phyloP scores from a whole-genome alignment of 2,797 vertebrate genomes.

The Tamandua tetradactyla region DNA sequence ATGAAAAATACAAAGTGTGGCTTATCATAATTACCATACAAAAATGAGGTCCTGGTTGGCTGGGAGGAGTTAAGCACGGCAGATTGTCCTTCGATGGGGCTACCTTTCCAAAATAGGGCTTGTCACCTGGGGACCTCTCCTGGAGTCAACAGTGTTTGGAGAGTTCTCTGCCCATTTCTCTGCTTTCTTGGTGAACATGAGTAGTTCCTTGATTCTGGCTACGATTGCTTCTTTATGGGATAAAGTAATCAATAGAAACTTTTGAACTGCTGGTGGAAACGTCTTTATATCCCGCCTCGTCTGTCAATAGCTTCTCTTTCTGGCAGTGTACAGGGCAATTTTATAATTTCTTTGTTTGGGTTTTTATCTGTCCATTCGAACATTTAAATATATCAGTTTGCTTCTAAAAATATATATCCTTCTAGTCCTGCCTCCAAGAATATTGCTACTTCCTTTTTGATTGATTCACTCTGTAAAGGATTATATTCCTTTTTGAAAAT shows the following conservation, averaged over 20 bases:
- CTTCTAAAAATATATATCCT: background rate
- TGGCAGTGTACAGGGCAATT: background rate
- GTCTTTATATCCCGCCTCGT: background rate
- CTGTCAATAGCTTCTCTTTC: background rate
- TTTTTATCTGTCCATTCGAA: background rate
- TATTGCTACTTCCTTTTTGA: background rate
- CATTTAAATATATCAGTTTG: background rate
- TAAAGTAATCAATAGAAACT: background rate
- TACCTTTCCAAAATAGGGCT: background rate
- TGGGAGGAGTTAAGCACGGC: background rate
- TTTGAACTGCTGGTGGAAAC: background rate
- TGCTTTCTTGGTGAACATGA: background rate
- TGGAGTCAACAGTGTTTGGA: background rate
- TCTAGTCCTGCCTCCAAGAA: background rate
- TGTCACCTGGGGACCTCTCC: background rate
- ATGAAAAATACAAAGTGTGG: background rate
- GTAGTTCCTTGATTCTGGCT: background rate
- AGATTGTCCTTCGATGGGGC: accelerated
- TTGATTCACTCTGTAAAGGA: background rate
- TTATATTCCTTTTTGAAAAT: background rate
- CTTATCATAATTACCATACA: background rate
- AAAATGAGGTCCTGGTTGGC: background rate
- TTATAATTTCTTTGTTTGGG: background rate
- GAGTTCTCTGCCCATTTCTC: background rate
- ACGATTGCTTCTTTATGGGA: background rate